Evolutionary conservation across 2,888 invertebrate species (phyloP).

Genomic region (Polydrusus pterygomalis): DNA sequence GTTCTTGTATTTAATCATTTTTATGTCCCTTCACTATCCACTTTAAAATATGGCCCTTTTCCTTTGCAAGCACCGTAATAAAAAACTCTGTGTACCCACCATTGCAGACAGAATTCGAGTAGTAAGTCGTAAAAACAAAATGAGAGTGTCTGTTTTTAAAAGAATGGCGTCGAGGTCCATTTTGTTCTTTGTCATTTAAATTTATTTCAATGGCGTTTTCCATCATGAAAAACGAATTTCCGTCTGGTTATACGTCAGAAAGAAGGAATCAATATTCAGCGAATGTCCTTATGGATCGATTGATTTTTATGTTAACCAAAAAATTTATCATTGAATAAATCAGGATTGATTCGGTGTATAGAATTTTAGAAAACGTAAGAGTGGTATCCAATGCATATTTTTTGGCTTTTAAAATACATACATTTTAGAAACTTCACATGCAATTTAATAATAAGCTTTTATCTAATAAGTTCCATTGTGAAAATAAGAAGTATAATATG

Average conservation of each 20-base stretch:
- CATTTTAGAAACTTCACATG: too few species aligned
- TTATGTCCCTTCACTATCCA: slow-evolving; percentile 18
- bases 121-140: slow-evolving; percentile 45
- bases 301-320: neutral
- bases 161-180: slow-evolving; percentile 41
- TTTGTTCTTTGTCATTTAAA: slow-evolving; percentile 49
- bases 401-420: too few species aligned
- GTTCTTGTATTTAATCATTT: slow-evolving; percentile 25
- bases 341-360: too few species aligned
- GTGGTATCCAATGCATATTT: too few species aligned
- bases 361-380: too few species aligned
- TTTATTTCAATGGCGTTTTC: slow-evolving; percentile 39
- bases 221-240: slow-evolving; percentile 31
- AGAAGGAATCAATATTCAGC: slow-evolving; percentile 5
- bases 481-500: too few species aligned
- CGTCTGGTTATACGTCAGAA: slow-evolving; percentile 8
- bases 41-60: slow-evolving; percentile 26
- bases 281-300: neutral
- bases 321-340: neutral
- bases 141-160: slow-evolving; percentile 48
- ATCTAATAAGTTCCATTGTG: too few species aligned
- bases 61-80: slow-evolving; percentile 22
- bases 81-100: slow-evolving; percentile 26
- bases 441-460: too few species aligned
- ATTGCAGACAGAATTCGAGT: slow-evolving; percentile 31